A percentile compares a stretch with the other conserved stretches of the same genome.
Conservation (phyloP, 2,888 invertebrate species). For the Ennomos erosarius region DNA sequence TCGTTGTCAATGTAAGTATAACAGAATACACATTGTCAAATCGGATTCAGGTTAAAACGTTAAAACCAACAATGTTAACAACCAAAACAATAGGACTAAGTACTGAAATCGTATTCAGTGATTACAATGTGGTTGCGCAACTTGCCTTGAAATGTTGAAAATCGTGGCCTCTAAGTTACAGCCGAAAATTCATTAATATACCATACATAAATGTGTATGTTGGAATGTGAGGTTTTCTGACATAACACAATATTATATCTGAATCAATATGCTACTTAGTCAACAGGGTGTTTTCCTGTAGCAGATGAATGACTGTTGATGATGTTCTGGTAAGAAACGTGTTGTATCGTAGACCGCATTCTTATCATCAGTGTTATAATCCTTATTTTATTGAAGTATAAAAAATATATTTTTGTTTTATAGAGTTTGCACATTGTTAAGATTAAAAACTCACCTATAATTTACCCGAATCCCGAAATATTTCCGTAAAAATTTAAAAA, state of each 20-base stretch:
- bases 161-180: slow-evolving; percentile 1
- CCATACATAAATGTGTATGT: neutral
- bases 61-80: neutral
- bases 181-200: neutral
- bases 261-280: too few relatives aligned
- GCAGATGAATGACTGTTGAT: too few relatives aligned
- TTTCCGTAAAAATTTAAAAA: slow-evolving; percentile 37
- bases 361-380: slow-evolving; percentile 6
- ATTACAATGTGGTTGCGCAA: neutral
- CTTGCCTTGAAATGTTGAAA: slow-evolving; percentile 1
- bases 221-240: neutral
- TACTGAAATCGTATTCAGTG: slow-evolving; percentile 1
- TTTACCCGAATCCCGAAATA: slow-evolving; percentile 22
- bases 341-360: neutral
- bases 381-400: too few relatives aligned
- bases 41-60: slow-evolving; percentile 1
- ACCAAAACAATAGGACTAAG: neutral
- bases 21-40: neutral
- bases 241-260: neutral
- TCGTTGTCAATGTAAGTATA: neutral
- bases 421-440: slow-evolving; percentile 35
- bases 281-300: too few relatives aligned
- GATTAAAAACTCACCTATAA: slow-evolving; percentile 37
- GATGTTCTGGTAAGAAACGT: too few relatives aligned
- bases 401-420: too few relatives aligned